phyloP scores from a whole-genome alignment of 2,888 invertebrate genomes.

The Cephus pygmeus region DNA sequence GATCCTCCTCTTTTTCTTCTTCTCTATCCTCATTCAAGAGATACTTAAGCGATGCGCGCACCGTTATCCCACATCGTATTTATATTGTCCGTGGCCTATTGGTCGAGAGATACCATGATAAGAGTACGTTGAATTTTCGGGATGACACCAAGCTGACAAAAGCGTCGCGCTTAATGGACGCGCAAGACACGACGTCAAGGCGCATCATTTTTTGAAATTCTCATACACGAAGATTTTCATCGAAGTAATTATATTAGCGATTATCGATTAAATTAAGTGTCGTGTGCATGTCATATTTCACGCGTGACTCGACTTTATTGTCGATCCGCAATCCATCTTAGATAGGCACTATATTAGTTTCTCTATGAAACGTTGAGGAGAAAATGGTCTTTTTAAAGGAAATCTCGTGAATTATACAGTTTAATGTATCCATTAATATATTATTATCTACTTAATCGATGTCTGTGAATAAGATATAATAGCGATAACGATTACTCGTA shows the following conservation, averaged over 20 bases:
- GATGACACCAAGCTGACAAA: neutral
- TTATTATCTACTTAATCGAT: constrained; percentile 46
- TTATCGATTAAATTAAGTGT: constrained; percentile 40
- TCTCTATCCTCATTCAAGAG: neutral
- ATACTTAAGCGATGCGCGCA: neutral
- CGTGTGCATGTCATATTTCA: constrained; percentile 39
- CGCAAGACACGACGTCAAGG: neutral
- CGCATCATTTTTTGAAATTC: neutral
- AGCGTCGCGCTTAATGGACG: neutral
- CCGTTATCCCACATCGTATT: neutral
- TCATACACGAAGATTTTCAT: constrained; percentile 27
- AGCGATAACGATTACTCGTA: constrained; percentile 19
- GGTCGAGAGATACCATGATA: neutral
- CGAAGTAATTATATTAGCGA: constrained; percentile 25
- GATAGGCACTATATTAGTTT: constrained; percentile 47
- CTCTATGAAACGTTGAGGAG: constrained; percentile 17
- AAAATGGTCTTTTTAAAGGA: constrained; percentile 33
- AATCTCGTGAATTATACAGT: constrained; percentile 25
- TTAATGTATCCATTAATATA: constrained; percentile 34
- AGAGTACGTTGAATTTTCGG: neutral
- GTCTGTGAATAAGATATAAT: constrained; percentile 37
- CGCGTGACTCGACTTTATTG: constrained; percentile 6
- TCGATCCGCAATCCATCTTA: constrained; percentile 32
- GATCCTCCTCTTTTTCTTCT: neutral
- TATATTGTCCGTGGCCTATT: neutral